Conservation (phyloP, 2,113 vertebrate genomes). For the Rostratula benghalensis region DNA sequence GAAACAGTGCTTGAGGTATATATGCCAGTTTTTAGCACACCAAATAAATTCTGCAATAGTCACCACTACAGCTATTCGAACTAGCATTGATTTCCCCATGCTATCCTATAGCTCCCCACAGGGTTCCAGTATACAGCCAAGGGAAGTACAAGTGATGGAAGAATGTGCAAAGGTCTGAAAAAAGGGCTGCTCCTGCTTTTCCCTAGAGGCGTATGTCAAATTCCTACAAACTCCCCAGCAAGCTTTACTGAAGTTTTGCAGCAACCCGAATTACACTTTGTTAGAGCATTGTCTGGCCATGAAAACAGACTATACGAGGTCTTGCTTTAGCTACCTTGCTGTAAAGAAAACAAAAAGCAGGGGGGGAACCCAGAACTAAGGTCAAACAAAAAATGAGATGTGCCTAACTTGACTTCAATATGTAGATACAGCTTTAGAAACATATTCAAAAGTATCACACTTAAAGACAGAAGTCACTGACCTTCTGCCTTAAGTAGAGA, state of each 20-base stretch:
- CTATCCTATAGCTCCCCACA: not conserved
- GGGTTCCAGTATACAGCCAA: not conserved
- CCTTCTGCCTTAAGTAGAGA: not conserved
- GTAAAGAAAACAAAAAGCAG: not conserved
- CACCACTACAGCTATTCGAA: not conserved
- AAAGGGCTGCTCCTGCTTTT: not conserved
- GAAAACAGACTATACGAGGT: not conserved
- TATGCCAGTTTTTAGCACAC: not conserved
- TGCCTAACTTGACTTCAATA: not conserved
- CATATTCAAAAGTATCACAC: not conserved
- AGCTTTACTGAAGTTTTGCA: not conserved
- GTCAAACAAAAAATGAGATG: not conserved
- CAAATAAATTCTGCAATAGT: not conserved
- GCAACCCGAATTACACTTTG: not conserved
- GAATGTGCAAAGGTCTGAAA: not conserved
- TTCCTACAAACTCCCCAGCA: not conserved
- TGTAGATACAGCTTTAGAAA: not conserved
- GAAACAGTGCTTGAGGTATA: not conserved
- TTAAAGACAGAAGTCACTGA: not conserved
- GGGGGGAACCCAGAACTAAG: accelerated
- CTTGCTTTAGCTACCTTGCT: not conserved
- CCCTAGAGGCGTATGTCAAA: not conserved
- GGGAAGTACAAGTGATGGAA: not conserved
- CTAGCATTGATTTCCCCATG: not conserved
- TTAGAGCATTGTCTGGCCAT: not conserved